Evolutionary conservation across 2,888 invertebrate genomes (phyloP), one percentile per base, ranked within the genome.

Genomic region (Glyphotaelius pellucidus): DNA sequence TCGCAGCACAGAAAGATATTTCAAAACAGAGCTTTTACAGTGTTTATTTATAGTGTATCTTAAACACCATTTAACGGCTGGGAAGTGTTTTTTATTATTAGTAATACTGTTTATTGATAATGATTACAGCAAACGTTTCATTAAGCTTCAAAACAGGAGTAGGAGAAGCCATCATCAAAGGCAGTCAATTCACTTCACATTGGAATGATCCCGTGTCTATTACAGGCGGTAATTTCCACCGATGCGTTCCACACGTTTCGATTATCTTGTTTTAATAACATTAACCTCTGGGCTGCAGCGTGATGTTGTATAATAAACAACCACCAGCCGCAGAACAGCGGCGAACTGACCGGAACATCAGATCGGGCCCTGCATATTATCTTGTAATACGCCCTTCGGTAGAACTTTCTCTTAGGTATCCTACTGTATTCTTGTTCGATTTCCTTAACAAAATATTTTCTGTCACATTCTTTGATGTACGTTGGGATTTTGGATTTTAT

Each of bases 211-310:
- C n/a, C 25, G 7, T 25, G 67, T 67, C 67, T 67, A 67, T 67
- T 67, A 67, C 67, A 25, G 25, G 7, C 25, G 25, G 67, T 67
- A 67, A 67, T 67, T 67, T 67, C 67, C 67, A 67, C 67, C 67
- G 67, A 87, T 87, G 87, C 47, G 87, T 87, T 87, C 30, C 87
- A 87, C 87, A 87, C 87, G 87, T 87, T 87, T 87, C 87, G 87
- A 87, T 87, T 87, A 87, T 87, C 87, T 87, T 87, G 52, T 87
- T 87, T 87, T 87, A 87, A 87, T 87, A 87, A 87, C 87, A 67
- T 87, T 52, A 87, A 87, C 87, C 87, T 87, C 83, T 35, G 35
- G 35, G 83, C 67, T 84, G 47, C 87, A 12, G 42, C 87, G 87
- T 87, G 87, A 87, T 87, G 87, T 25, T 52, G 87, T 52, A 52